These are phyloP conservation scores for Grammomys surdaster DNA, from an alignment of 2,113 vertebrate genomes.

Conservation along the genomic window DNA sequence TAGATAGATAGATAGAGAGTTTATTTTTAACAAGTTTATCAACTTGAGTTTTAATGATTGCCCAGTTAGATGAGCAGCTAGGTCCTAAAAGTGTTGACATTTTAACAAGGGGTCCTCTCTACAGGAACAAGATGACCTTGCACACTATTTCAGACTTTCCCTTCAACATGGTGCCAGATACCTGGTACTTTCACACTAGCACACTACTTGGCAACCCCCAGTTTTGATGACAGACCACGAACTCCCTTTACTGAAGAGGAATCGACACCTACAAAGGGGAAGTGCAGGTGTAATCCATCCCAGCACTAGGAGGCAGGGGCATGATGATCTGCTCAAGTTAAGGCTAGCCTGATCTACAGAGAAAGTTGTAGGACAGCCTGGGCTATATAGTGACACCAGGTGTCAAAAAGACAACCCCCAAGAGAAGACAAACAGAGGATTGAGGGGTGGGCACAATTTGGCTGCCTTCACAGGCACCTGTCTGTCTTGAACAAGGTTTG, in stretches of 20 bases:
- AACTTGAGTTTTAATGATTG: background rate
- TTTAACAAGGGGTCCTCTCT: background rate
- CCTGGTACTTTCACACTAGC: background rate
- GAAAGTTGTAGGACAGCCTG: background rate
- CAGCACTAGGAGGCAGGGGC: too few relatives aligned
- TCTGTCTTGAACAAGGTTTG: background rate
- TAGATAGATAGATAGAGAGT: too few relatives aligned
- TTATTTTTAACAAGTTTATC: background rate
- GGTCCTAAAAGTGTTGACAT: background rate
- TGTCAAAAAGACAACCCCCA: background rate
- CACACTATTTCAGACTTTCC: rapidly evolving
- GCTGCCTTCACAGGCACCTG: background rate
- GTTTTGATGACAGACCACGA: background rate
- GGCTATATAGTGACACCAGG: background rate
- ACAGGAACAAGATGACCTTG: background rate
- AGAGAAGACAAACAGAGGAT: background rate
- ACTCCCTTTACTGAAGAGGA: background rate
- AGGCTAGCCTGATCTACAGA: background rate
- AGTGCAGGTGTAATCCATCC: background rate
- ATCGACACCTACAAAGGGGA: background rate
- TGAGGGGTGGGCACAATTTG: too few relatives aligned
- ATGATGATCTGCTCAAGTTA: background rate
- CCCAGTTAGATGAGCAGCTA: background rate
- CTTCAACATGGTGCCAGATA: too few relatives aligned
- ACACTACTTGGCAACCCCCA: background rate